These are phyloP conservation scores for Drosophila busckii DNA, from an alignment of 1,140 invertebrate genomes.

Conservation along the genomic window DNA sequence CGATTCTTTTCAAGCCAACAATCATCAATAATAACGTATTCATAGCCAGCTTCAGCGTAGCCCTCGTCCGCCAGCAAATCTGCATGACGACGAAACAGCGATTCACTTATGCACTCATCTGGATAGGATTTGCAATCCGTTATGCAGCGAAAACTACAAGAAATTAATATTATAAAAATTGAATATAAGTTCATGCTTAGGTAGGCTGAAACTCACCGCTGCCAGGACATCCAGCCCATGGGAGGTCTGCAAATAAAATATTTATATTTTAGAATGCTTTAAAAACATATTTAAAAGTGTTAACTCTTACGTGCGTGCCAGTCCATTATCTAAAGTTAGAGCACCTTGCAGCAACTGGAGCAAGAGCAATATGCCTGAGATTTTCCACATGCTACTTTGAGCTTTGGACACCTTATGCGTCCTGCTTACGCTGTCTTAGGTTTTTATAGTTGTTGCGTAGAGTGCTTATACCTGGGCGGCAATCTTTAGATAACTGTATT, in stretches of 20 bases:
- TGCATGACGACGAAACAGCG: slow-evolving; percentile 88
- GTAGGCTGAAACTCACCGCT: slow-evolving; percentile 79
- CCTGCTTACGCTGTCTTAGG: slow-evolving; percentile 10
- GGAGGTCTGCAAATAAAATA: slow-evolving; percentile 84
- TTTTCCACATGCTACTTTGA: slow-evolving; percentile 29
- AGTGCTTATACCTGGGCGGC: slow-evolving; percentile 12
- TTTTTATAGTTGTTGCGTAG: slow-evolving; percentile 30
- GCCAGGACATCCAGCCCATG: slow-evolving; percentile 95
- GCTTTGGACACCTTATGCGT: slow-evolving; percentile 24
- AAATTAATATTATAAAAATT: neutral
- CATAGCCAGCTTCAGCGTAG: slow-evolving; percentile 88
- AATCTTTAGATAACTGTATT: slow-evolving; percentile 46
- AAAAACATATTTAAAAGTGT: neutral
- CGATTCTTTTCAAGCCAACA: slow-evolving; percentile 89
- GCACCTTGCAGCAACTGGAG: slow-evolving; percentile 21
- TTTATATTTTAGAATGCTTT: neutral
- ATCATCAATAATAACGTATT: slow-evolving; percentile 93
- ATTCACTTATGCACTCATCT: slow-evolving; percentile 94
- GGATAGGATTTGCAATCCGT: slow-evolving; percentile 95
- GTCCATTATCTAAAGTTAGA: slow-evolving; percentile 87
- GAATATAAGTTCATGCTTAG: neutral
- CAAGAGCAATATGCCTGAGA: slow-evolving; percentile 21
- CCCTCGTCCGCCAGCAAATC: slow-evolving; percentile 88
- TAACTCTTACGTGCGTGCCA: slow-evolving; percentile 80
- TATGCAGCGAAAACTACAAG: slow-evolving; percentile 88